Percentiles rank a stretch among this genome's conserved stretches.
Conservation (phyloP, 2,888 invertebrate genomes). For the Nomada lathburiana region DNA sequence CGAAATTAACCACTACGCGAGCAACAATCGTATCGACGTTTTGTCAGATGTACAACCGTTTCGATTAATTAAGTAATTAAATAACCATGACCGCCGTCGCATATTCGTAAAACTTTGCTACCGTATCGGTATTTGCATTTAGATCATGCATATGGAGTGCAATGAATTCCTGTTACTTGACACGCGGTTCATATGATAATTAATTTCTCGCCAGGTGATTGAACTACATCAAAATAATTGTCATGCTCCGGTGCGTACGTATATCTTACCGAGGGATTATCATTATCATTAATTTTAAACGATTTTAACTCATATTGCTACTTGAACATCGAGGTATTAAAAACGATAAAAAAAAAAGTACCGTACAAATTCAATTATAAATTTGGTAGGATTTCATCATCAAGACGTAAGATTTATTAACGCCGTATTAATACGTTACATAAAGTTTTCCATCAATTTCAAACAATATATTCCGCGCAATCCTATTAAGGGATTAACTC, state of each 20-base stretch:
- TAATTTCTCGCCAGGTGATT: neutral
- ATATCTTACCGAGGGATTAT: too few species aligned
- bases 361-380: neutral
- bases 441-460: too few species aligned
- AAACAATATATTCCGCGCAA: too few species aligned
- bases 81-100: constrained; percentile 1
- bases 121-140: constrained; percentile 4
- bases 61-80: constrained; percentile 55
- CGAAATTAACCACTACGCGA: constrained; percentile 63
- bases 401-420: neutral
- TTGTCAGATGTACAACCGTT: constrained; percentile 26
- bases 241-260: neutral
- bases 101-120: neutral
- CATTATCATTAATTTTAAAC: too few species aligned
- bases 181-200: neutral
- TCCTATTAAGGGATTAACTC: too few species aligned
- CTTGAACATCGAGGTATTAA: too few species aligned
- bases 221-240: neutral
- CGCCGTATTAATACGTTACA: too few species aligned
- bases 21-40: constrained; percentile 38
- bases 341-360: too few species aligned
- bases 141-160: neutral
- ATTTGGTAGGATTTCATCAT: neutral
- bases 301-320: too few species aligned
- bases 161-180: too few species aligned